Base-by-base conservation (phyloP, 2,888 invertebrate species). In the Miltochrista miniata region DNA sequence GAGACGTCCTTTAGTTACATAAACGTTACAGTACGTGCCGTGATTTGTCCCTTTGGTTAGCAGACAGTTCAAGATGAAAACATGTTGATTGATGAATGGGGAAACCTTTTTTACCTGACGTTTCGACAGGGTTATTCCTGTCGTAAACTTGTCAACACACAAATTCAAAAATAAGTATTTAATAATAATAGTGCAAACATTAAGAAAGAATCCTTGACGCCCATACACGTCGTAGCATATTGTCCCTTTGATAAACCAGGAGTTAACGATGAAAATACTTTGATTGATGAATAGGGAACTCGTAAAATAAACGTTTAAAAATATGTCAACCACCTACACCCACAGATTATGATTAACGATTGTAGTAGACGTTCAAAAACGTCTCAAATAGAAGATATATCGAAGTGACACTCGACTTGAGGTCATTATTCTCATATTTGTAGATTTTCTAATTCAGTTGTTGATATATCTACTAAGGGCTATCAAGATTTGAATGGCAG, bases 381-480 rank as follows among this genome's bases (percentile, higher is more conserved):
- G 43, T 48, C 37, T 11, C n/a, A 12, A 35, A 33, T 24, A 31
- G 35, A 57, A 57, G 59, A 44, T 56, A 15, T 43, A 46, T 50
- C 33, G 43, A 51, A 56, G 51, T 59, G 44, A 60, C 48, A 54
- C 53, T 56, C 48, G 39, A 55, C 56, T 48, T 54, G 45, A 69
- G 63, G 59, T 66, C 56, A 50, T 45, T 14, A 29, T 14, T 24
- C 34, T 41, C 40, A 49, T 30, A 38, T 47, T 36, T 30, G 54
- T 40, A 14, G 47, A 40, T 47, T 41, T 48, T 46, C 50, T 54
- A 44, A 51, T 61, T 58, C 47, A 54, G 45, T 14, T 24, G 24
- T 30, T 30, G 42, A 34, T 40, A 48, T 42, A 43, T 50, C 37
- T n/a, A 14, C 43, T 56, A 49, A 67, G 48, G 54, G 54, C 51